Base-by-base conservation (phyloP, 2,797 vertebrate genomes). In the Phalanger gymnotis region DNA sequence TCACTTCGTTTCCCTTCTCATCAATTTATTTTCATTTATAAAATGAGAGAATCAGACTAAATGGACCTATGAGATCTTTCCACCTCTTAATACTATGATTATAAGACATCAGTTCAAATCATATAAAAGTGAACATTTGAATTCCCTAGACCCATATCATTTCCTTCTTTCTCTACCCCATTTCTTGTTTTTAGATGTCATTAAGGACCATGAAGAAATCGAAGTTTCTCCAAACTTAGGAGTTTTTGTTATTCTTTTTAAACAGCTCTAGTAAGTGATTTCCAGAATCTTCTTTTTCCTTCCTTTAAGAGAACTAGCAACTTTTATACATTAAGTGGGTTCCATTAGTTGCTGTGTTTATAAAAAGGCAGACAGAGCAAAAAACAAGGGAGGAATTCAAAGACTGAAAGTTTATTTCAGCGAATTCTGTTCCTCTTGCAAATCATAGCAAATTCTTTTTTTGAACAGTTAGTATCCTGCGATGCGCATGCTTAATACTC, bases 341-440 rank as follows among this genome's bases (percentile, higher is more conserved):
- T 93, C 94, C 94, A 51, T 87, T 56, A 14, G 47, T 51, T 27
- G 16, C 28, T 96, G 81, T 94, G 27, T 92, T 93, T 94, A 87
- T 92, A 58, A 94, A 89, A 90, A 87, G 56, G 28, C 91, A 47
- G 19, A 94, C 90, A 91, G 93, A 73, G 47, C 27, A 4, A 22
- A 53, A 90, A 91, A 54, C 10, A 13, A 91, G 90, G 28, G 2
- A 27, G 4, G 90, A 40, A 57, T 56, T 92, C 94, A 90, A 57
- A 81, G 87, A 92, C 57, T 53, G 51, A 25, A 96, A 73, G 94
- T 93, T 81, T 94, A 94, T 94, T 93, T 95, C 94, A 61, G 28
- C 90, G 91, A 87, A 40, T 61, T 93, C 94, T 94, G 19, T 95
- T 47, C 7, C 22, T 87, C 92, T 90, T 93, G n/a, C 93, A 95